phyloP scores from a whole-genome alignment of 1,140 invertebrate species.

The Formica exsecta region DNA sequence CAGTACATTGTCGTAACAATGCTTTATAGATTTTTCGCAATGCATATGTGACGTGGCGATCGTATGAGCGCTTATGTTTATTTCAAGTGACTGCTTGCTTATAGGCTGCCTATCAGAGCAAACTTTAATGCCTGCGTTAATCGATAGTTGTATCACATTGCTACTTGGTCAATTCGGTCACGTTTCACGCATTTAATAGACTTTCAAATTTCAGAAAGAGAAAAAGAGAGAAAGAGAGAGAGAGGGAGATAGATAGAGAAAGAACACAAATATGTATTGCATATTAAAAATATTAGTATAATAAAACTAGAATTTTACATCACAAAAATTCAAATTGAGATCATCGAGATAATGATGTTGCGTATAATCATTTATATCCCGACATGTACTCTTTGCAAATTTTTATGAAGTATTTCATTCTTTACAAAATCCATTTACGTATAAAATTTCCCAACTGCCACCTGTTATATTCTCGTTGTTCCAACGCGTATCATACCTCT shows the following conservation, averaged over 20 bases:
- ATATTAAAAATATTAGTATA: neutral
- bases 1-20: constrained; percentile 78
- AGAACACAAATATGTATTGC: neutral
- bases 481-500: constrained; percentile 9
- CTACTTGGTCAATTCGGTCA: constrained; percentile 30
- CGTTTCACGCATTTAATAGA: constrained; percentile 11
- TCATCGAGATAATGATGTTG: constrained; percentile 16
- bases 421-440: constrained; percentile 29
- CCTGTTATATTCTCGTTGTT: constrained; percentile 30
- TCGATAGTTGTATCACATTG: constrained; percentile 59
- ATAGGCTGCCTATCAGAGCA: constrained; percentile 60
- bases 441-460: constrained; percentile 49
- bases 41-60: constrained; percentile 84
- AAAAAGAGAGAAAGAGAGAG: too few species aligned
- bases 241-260: too few species aligned
- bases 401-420: constrained; percentile 21
- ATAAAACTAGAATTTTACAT: neutral
- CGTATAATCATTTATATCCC: neutral
- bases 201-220: neutral
- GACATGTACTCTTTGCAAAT: neutral
- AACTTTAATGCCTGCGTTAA: constrained; percentile 55
- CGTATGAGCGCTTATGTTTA: constrained; percentile 81
- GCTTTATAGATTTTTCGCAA: constrained; percentile 82
- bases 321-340: neutral
- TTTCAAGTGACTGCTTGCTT: constrained; percentile 78